A percentile compares a stretch with the other conserved stretches of the same genome.
phyloP scores from a whole-genome alignment of 2,888 invertebrate species.

The Chrysolina americana region DNA sequence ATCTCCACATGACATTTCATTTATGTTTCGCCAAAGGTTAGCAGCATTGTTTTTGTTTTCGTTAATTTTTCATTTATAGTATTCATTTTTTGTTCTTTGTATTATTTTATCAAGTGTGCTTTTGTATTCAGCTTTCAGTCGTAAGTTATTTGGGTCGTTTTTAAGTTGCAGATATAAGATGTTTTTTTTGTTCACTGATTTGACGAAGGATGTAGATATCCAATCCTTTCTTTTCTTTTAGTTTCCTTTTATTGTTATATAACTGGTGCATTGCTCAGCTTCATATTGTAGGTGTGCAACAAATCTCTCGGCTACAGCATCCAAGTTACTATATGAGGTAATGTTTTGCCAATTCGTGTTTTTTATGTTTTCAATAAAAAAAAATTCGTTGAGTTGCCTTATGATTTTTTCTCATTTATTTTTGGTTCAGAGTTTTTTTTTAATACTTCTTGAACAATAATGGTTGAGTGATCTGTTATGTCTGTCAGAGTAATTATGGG shows the following conservation, averaged over 20 bases:
- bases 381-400: too few relatives aligned
- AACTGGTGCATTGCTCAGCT: neutral
- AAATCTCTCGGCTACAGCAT: neutral
- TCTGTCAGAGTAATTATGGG: slow-evolving; percentile 21
- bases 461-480: neutral
- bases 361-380: neutral
- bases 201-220: neutral
- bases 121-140: neutral
- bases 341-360: neutral
- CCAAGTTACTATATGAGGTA: neutral
- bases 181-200: neutral
- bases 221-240: neutral
- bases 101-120: neutral
- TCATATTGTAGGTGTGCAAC: neutral
- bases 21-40: neutral
- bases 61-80: neutral
- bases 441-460: neutral
- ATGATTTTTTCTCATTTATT: too few relatives aligned
- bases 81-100: slow-evolving; percentile 1
- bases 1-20: neutral
- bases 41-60: neutral
- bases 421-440: too few relatives aligned
- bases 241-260: neutral
- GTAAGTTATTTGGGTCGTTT: slow-evolving; percentile 1
- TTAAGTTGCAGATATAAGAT: neutral